Base-by-base conservation (phyloP, 64 coral and sea anemone genomes). In the Acropora yongei region DNA sequence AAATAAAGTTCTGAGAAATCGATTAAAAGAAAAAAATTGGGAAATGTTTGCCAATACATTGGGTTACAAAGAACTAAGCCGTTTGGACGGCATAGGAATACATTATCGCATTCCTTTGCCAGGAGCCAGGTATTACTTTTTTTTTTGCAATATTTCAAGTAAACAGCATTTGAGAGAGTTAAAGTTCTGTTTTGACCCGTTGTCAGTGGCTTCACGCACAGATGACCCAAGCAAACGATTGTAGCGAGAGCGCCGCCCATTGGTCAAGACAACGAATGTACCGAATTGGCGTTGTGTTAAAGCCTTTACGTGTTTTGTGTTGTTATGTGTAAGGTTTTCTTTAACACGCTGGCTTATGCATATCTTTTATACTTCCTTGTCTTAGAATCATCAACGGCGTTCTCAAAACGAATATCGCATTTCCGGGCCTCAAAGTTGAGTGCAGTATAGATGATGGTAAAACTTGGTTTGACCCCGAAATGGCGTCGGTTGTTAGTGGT, bases 81-180 rank as follows among this genome's bases (percentile, higher is more conserved):
- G 91, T 17, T 44, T 96, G 67, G 95, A 96, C 68, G 57, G 90
- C 2, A 19, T 93, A 20, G 88, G 81, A 58, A 74, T 96, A 20
- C 83, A 83, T 18, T 96, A 96, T 48, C 79, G 90, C 65, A 49
- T 96, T 48, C 91, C 95, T 58, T 80, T 83, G 1, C 95, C 95
- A 1, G 95, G 95, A 6, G 95, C 95, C 58, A 96, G 91, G 95
- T 96, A 89, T 77, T 30, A 30, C 30, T 30, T 77, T 77, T 39
- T 77, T 13, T 44, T 20, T 48, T 8, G 16, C 19, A 1, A 10
- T 7, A 55, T 53, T 53, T 53, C 51, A 55, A 7, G 51, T 55
- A 7, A 30, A 30, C 30, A 30, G 30, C 30, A 30, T 30, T 30
- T 30, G 30, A 30, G 30, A 30, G 30, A 30, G 30, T 30, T 30